Percentiles rank a stretch among this genome's conserved stretches.
Conservation (phyloP, 2,888 invertebrate species). For the Caenorhabditis doughertyi region DNA sequence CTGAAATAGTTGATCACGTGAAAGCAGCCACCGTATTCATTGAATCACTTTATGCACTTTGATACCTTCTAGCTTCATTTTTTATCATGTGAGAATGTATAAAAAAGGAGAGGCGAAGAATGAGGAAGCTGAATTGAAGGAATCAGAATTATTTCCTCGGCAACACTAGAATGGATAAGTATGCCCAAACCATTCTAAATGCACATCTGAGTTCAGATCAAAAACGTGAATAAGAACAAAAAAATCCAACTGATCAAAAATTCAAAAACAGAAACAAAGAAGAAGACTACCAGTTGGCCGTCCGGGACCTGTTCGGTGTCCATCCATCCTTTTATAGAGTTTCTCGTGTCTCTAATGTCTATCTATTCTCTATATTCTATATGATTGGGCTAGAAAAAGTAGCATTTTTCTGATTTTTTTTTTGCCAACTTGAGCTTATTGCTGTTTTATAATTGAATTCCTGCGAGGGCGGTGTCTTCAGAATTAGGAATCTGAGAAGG, state of each 20-base stretch:
- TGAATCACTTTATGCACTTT: slow-evolving; percentile 26
- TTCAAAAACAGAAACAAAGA: background rate
- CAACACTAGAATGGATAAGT: no score
- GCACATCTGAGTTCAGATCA: background rate
- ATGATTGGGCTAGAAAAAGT: background rate
- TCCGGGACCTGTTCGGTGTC: background rate
- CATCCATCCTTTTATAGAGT: slow-evolving; percentile 28
- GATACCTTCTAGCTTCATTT: slow-evolving; percentile 4
- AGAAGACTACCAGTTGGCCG: background rate
- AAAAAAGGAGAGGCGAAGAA: background rate
- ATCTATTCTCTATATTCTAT: background rate
- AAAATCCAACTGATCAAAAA: slow-evolving; percentile 24
- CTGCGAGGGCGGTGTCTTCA: background rate
- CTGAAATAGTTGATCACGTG: slow-evolving; percentile 20
- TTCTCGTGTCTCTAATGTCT: slow-evolving; percentile 18
- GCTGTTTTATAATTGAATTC: background rate
- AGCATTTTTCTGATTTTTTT: slow-evolving; percentile 39
- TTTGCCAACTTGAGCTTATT: background rate
- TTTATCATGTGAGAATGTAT: background rate
- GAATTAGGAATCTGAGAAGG: background rate
- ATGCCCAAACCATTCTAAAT: no score
- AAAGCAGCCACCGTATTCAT: background rate
- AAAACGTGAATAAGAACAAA: background rate
- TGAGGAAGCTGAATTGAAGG: background rate
- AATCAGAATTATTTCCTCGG: no score